These are phyloP conservation scores for Melanotaenia maccullochi DNA, from an alignment of 2,797 vertebrate species.

Conservation along the genomic window DNA sequence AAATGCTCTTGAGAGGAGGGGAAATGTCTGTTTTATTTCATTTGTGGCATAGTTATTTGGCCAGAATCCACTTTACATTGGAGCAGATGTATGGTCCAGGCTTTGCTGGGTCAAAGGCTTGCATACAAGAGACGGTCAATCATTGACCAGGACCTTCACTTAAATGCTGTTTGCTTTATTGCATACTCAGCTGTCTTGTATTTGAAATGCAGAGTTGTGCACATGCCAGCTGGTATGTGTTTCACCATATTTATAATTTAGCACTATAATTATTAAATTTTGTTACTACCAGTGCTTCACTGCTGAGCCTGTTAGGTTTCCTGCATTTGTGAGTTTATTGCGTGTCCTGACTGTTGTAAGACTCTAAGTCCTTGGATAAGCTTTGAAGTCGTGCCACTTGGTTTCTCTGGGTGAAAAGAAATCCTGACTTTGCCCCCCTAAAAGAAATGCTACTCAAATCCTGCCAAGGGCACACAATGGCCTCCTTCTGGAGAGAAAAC, in stretches of 20 bases:
- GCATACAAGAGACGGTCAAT: conserved; percentile 26
- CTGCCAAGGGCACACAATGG: conserved; percentile 64
- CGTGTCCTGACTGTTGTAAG: conserved; percentile 56
- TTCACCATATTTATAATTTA: conserved; percentile 20
- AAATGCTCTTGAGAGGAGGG: conserved; percentile 24
- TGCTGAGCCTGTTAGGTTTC: conserved; percentile 43
- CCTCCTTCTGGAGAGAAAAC: conserved; percentile 46
- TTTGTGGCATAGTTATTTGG: conserved; percentile 52
- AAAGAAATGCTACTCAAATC: conserved; percentile 74
- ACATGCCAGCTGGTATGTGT: not conserved
- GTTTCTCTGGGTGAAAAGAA: conserved; percentile 78
- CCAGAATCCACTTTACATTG: conserved; percentile 43
- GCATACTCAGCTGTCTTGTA: conserved; percentile 15
- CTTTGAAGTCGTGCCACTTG: conserved; percentile 82
- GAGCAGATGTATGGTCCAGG: conserved; percentile 49
- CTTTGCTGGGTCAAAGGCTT: conserved; percentile 26
- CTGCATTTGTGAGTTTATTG: conserved; percentile 51
- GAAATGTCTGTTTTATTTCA: conserved; percentile 61
- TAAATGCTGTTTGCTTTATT: conserved; percentile 25
- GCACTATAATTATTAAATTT: conserved; percentile 34
- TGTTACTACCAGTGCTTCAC: conserved; percentile 35
- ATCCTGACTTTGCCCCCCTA: conserved; percentile 65
- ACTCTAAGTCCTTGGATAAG: conserved; percentile 67
- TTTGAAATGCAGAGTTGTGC: not conserved
- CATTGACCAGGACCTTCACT: conserved; percentile 29